Evolutionary conservation across 2,888 invertebrate species (phyloP), one percentile per base, ranked within the genome.

Genomic region (Epsilonema sp.): DNA sequence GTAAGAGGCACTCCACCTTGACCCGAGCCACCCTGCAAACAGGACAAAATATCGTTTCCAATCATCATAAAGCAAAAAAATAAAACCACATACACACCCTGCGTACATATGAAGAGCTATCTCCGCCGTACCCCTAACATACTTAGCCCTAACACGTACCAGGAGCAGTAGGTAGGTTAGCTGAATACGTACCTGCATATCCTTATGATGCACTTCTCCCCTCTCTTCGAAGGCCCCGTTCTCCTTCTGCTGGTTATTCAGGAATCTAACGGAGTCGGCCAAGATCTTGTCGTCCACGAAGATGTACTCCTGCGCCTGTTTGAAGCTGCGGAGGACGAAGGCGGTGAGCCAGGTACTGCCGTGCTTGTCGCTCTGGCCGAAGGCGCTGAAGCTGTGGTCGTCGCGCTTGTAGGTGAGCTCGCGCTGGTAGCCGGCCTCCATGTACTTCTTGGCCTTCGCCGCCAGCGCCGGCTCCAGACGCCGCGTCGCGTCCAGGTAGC

Each of bases 331-430:
- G 1, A 78, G 75, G 1, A 83, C 82, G 62, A 85, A 85, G 0
- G 85, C 83, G 1, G 85, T 84, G 49, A 86, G 67, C 82, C 89
- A 82, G 51, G 85, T 76, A 64, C 86, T 75, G 62, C 84, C 74
- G 59, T 71, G 69, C 55, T 74, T 59, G 68, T 80, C 75, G 56
- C 75, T 63, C 57, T 75, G 68, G 19, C 84, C 85, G 63, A 85
- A 86, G 55, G 85, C 75, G 67, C 82, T 76, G 67, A 90, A 94
- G 0, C 89, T 89, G 1, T 89, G 87, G 64, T 90, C 89, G 0
- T 70, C 63, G 52, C 81, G 78, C 49, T 79, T 53, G 67, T 82
- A 94, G 1, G 81, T 83, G 62, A 94, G 74, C 61, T 94, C 78
- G 50, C 84, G 76, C 63, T 94, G 92, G 66, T 89, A 92, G 2